Percentiles rank a stretch among this genome's conserved stretches.
These are phyloP conservation scores for Epinephelus malabaricus DNA, from an alignment of 2,797 vertebrate genomes.

Conservation along the genomic window DNA sequence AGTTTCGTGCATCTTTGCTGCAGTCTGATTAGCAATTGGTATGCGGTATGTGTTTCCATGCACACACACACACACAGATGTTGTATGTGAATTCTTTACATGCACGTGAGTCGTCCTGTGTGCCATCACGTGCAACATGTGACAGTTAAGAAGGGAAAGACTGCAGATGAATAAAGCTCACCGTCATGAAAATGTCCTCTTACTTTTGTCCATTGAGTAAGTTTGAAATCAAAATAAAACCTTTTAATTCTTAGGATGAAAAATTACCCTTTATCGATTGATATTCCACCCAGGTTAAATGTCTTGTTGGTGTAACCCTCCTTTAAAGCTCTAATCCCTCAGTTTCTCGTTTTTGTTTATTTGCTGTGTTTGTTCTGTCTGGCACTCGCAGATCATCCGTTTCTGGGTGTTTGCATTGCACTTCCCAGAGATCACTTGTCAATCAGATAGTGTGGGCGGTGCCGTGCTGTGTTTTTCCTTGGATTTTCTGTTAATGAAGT, in stretches of 20 bases:
- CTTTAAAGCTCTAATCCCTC: constrained; percentile 16
- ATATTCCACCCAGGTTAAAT: constrained; percentile 26
- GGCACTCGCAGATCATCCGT: constrained; percentile 38
- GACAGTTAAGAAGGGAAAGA: constrained; percentile 27
- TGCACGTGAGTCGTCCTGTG: constrained; percentile 21
- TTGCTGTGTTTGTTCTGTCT: constrained; percentile 60
- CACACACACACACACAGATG: constrained; percentile 20
- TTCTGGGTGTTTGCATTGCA: constrained; percentile 51
- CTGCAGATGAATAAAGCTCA: constrained; percentile 6
- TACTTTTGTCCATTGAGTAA: neutral
- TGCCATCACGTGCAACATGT: constrained; percentile 49
- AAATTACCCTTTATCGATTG: neutral
- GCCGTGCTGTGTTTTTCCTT: neutral
- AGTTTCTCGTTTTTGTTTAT: constrained; percentile 31
- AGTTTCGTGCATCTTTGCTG: constrained; percentile 19
- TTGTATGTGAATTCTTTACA: constrained; percentile 19
- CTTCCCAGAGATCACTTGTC: constrained; percentile 45
- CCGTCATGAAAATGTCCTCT: neutral
- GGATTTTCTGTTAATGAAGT: constrained; percentile 1
- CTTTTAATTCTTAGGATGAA: neutral
- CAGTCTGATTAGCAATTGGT: constrained; percentile 19
- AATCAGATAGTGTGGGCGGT: constrained; percentile 35
- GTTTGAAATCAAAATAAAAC: neutral
- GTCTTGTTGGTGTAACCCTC: constrained; percentile 41
- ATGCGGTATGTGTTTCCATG: neutral